Evolutionary conservation across 2,113 vertebrate species (phyloP), one percentile per base, ranked within the genome.

Genomic region (Asarcornis scutulata): DNA sequence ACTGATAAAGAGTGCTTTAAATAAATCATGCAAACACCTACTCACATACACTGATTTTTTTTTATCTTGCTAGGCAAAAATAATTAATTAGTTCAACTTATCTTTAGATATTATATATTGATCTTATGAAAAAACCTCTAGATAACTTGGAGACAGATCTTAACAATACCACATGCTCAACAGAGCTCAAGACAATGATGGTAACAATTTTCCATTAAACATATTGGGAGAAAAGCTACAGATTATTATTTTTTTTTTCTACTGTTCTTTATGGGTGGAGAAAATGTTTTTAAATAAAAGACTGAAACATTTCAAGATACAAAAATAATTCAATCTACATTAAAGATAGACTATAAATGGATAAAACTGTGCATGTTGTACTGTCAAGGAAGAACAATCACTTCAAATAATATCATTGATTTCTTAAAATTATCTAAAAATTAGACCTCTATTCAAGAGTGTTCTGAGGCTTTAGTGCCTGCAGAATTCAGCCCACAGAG

Each of bases 21-120:
- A 86, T 84, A 81, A 78, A 92, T 76, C 63, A 42, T 59, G 17
- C 7, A 52, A 73, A 50, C 27, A 48, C 31, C 42, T 91, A 90
- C 53, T 81, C 31, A 31, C 18, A 83, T n/a, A 31, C 29, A 67
- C 53, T 56, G 29, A 53, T 32, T 48, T 83, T 48, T 48, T 83
- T 88, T 86, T 76, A 55, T 71, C 48, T 95, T 72, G 29, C 22
- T 66, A 62, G 23, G 44, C 55, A 91, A 90, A 94, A 44, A 17
- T 44, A 92, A 89, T 94, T 44, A 92, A 89, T 94, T 83, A 86
- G 91, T 91, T 89, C 50, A 83, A 59, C 11, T 76, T 83, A 91
- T 66, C 27, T 76, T 27, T 72, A 93, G 58, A 95, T 95, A 96
- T 83, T 91, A 83, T 90, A 26, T 82, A 86, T 92, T 6, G 40